Conservation (phyloP, 2,113 vertebrate genomes). For the Chaetorhynchus papuensis region DNA sequence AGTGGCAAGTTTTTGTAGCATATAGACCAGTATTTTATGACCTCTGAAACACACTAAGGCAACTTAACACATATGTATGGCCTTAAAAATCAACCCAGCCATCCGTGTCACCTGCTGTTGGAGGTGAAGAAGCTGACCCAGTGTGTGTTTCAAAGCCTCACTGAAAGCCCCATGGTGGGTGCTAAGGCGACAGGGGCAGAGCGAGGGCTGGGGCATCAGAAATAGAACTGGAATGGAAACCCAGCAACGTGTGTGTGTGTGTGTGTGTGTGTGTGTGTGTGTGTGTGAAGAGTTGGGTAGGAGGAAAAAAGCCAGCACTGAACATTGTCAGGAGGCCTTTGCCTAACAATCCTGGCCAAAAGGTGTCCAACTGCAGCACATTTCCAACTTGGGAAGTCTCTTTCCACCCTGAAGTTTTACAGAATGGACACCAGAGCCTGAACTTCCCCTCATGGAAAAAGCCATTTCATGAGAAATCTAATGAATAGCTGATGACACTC, state of each 20-base stretch:
- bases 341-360: background rate
- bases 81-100: background rate
- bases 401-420: background rate
- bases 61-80: background rate
- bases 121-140: background rate
- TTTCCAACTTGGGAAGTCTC: background rate
- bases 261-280: background rate
- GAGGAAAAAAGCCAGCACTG: background rate
- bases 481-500: background rate
- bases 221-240: background rate
- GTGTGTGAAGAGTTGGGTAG: background rate
- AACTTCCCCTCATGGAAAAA: background rate
- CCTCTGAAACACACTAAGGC: background rate
- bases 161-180: background rate
- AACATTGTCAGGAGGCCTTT: background rate
- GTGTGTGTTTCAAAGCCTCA: background rate
- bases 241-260: background rate
- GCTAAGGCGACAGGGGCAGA: background rate
- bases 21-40: background rate
- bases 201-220: background rate
- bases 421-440: background rate
- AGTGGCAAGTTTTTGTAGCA: background rate
- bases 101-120: background rate
- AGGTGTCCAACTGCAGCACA: background rate
- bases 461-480: background rate